These are phyloP conservation scores for Abramis brama DNA, from an alignment of 2,113 vertebrate genomes.

Conservation along the genomic window DNA sequence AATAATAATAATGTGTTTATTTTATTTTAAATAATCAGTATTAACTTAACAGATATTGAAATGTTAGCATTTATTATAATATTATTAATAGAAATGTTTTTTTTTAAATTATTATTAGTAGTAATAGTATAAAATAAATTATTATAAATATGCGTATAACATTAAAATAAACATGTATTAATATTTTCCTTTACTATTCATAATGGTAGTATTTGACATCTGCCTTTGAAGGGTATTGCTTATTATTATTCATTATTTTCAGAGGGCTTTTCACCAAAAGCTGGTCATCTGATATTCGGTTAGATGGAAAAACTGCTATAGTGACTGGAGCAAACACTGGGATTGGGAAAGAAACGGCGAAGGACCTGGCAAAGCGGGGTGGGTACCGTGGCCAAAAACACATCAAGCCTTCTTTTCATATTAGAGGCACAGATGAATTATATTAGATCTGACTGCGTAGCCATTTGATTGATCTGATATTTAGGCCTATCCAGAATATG, in stretches of 20 bases:
- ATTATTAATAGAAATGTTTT: too few relatives aligned
- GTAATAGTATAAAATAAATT: neutral
- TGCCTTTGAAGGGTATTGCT: neutral
- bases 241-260: neutral
- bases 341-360: constrained; percentile 78
- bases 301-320: constrained; percentile 77
- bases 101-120: neutral
- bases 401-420: neutral
- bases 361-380: constrained; percentile 74
- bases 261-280: constrained; percentile 67
- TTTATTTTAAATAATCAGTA: too few relatives aligned
- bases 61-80: neutral
- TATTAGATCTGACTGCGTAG: neutral
- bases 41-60: neutral
- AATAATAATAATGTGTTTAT: too few relatives aligned
- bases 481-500: neutral
- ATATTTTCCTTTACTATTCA: neutral
- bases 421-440: neutral
- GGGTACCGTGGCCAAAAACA: constrained; percentile 46
- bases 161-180: neutral
- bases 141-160: neutral
- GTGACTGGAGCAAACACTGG: constrained; percentile 74
- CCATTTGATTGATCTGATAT: neutral
- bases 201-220: neutral
- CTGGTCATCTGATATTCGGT: constrained; percentile 69